Evolutionary conservation across 2,888 invertebrate species (phyloP).

Genomic region (Plebejus melissa): DNA sequence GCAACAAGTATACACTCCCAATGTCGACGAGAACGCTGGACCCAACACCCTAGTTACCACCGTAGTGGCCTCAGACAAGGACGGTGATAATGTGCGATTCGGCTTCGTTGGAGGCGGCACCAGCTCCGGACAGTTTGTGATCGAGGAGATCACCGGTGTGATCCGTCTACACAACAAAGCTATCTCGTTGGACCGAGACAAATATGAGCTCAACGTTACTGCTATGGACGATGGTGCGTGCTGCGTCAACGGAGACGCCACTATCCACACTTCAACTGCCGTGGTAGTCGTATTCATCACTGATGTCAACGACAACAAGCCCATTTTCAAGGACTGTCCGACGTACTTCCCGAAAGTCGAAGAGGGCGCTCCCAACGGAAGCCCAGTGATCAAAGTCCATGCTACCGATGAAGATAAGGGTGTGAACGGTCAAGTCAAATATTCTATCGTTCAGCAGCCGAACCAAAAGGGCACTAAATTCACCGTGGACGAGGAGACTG

Average conservation of each 20-base stretch:
- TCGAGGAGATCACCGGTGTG: constrained; percentile 96
- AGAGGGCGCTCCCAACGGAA: constrained; percentile 96
- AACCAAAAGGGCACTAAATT: constrained; percentile 97
- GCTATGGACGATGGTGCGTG: constrained; percentile 99
- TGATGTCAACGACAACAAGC: constrained; percentile 98
- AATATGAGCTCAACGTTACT: constrained; percentile 97
- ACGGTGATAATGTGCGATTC: constrained; percentile 96
- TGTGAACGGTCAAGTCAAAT: constrained; percentile 96
- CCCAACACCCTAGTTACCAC: constrained; percentile 97
- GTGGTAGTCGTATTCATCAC: constrained; percentile 98
- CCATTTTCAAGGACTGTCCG: constrained; percentile 95
- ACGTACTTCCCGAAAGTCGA: constrained; percentile 96
- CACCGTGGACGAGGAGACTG: constrained; percentile 96
- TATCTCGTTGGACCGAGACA: constrained; percentile 93
- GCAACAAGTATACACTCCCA: constrained; percentile 97
- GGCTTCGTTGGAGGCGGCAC: constrained; percentile 94
- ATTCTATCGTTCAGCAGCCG: constrained; percentile 97
- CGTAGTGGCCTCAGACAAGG: constrained; percentile 97
- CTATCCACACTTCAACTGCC: constrained; percentile 95
- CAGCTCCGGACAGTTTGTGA: constrained; percentile 94
- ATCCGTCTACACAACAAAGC: constrained; percentile 92
- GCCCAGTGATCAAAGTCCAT: constrained; percentile 94
- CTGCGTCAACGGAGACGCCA: constrained; percentile 92
- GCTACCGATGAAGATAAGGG: constrained; percentile 98
- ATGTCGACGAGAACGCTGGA: constrained; percentile 97